Base-by-base conservation (phyloP, 2,113 vertebrate species). In the Forbesichthys agassizii region DNA sequence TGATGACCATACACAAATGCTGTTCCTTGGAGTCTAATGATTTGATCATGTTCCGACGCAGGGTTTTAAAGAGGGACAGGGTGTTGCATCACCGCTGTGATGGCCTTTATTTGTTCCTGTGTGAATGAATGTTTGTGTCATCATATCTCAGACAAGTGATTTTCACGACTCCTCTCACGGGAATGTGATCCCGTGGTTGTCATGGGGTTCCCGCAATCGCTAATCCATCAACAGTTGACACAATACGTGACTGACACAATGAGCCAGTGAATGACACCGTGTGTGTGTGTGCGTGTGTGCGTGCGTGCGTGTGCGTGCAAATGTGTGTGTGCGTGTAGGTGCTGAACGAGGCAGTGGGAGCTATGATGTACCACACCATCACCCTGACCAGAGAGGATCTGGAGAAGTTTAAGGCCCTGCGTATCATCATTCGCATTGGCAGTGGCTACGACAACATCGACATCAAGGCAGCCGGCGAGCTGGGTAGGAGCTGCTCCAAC, bases 361-460 rank as follows among this genome's bases (percentile, higher is more conserved):
- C 98, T 42, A 96, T 99, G 96, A 97, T 99, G 97, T 99, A 99
- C 88, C 98, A 99, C 93, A 99, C 95, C 75, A 99, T 99, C 92
- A 99, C 98, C 5, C 93, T 99, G 82, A 99, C 98, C 67, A 88
- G 98, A 60, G 98, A 99, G 81, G 98, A 99, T 82, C 94, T 99
- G 84, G 98, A 99, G 88, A 98, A 99, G 91, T 99, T 99, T 89
- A 99, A 99, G 90, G 96, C 96, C 36, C 91, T 99, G 33, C 86
- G 97, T 53, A 95, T 99, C 88, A 97, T 98, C 33, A 97, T 99
- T 75, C 95, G 96, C 71, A 98, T 99, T 62, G 98, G 98, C 88
- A 99, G 98, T 3, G 98, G 98, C 83, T 99, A 96, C 8, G 97
- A 99, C 93, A 99, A 99, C 78, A 95, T 99, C 0, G 98, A 99